Percentiles rank a stretch among this genome's conserved stretches.
phyloP scores from a whole-genome alignment of 2,888 invertebrate genomes.

The Conistra vaccinii region DNA sequence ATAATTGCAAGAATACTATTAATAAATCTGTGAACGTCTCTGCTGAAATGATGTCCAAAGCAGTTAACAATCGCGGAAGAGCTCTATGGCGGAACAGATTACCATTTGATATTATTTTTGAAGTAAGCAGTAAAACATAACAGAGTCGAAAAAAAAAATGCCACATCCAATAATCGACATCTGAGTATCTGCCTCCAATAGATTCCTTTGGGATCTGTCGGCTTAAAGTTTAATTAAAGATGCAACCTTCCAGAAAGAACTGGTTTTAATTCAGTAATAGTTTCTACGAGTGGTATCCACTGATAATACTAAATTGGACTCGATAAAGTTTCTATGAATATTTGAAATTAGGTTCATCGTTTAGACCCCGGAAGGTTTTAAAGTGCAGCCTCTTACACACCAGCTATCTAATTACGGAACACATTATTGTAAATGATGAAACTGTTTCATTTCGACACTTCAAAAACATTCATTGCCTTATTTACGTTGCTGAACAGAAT shows the following conservation, averaged over 20 bases:
- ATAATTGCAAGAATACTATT: not conserved
- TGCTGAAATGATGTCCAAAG: not conserved
- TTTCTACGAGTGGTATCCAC: conserved; percentile 67
- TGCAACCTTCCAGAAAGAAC: conserved; percentile 76
- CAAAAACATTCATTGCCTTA: too few species aligned
- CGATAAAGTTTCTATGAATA: conserved; percentile 14
- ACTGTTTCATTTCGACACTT: too few species aligned
- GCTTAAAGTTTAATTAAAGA: conserved; percentile 85
- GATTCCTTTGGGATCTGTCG: conserved; percentile 77
- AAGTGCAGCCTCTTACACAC: too few species aligned
- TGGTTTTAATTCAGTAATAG: conserved; percentile 74
- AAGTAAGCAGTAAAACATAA: too few species aligned
- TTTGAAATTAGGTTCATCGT: not conserved
- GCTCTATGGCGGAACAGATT: not conserved
- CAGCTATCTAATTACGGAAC: too few species aligned
- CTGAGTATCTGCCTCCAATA: conserved; percentile 71
- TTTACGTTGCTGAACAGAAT: too few species aligned
- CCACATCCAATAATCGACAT: conserved; percentile 45
- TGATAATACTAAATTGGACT: conserved; percentile 66
- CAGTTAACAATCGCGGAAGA: not conserved
- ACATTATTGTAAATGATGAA: too few species aligned
- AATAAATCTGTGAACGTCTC: not conserved
- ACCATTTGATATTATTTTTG: not conserved
- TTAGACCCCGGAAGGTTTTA: not conserved
- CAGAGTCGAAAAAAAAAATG: too few species aligned